phyloP scores from a whole-genome alignment of 2,888 invertebrate species.

The Allolobophora icterica region DNA sequence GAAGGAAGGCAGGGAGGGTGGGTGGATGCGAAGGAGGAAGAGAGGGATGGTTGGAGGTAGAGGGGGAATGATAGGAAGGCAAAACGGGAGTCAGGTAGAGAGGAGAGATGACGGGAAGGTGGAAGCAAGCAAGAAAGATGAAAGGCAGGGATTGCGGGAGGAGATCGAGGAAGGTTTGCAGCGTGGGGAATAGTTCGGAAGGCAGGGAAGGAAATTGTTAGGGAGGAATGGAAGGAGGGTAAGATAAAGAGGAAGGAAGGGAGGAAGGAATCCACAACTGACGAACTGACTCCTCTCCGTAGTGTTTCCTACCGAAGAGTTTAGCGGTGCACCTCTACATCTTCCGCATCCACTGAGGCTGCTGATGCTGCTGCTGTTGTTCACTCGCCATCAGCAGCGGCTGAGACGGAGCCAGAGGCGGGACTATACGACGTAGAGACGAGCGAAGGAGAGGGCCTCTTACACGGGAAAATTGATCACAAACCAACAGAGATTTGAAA shows the following conservation, averaged over 20 bases:
- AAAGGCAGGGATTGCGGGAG: neutral
- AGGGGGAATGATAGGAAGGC: neutral
- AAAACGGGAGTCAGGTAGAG: neutral
- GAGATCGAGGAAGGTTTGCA: too few relatives aligned
- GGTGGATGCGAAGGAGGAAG: neutral
- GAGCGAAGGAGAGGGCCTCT: neutral
- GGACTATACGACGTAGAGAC: too few relatives aligned
- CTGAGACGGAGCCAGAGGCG: too few relatives aligned
- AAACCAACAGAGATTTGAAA: conserved; percentile 17
- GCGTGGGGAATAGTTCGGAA: too few relatives aligned
- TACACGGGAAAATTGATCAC: conserved; percentile 11
- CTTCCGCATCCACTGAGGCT: neutral
- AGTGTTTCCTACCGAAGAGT: neutral
- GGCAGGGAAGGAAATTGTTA: too few relatives aligned
- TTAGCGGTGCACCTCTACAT: neutral
- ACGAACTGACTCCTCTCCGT: neutral
- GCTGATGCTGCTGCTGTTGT: neutral
- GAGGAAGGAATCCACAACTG: neutral
- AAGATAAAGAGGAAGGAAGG: too few relatives aligned
- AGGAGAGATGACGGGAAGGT: too few relatives aligned
- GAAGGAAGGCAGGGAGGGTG: neutral
- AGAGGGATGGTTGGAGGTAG: too few relatives aligned
- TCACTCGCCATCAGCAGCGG: neutral
- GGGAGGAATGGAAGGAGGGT: too few relatives aligned
- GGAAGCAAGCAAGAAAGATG: neutral